Evolutionary conservation across 2,113 vertebrate species (phyloP), one percentile per base, ranked within the genome.

Genomic region (Hippocampus abdominalis): DNA sequence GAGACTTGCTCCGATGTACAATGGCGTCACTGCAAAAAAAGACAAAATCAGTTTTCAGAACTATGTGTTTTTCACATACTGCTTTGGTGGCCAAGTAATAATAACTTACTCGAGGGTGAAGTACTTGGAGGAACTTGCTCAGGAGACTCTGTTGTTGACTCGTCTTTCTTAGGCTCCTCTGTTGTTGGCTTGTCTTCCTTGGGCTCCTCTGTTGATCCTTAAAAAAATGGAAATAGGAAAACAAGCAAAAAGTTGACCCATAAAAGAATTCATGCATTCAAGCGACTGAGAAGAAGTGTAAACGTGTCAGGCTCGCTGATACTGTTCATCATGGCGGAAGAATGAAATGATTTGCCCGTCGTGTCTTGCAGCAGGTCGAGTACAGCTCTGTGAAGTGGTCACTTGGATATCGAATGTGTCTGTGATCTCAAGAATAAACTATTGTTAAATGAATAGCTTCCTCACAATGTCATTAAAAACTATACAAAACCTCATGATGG

Each of bases 1-100:
- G 0, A 90, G 77, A 69, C 77, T 61, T 12, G 44, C 69, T 60
- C 81, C 78, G 0, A 78, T 66, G 12, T 73, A 87, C 39, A 87
- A 0, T 29, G 74, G 18, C 8, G 0, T 71, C 8, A n/a, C 89
- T 90, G 80, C 63, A 32, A 84, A 71, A 42, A 54, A 21, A 64
- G 3, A 68, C 27, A 57, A 15, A 8, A 1, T 20, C 21, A 61
- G 0, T 3, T 61, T 8, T 79, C 20, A 65, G 13, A 2, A n/a
- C 40, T 23, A 27, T 18, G 4, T n/a, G 11, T 29, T 8, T 25
- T 12, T 54, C 62, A 49, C 13, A 53, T 12, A 36, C 0, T 23
- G 4, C 8, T 0, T 1, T 21, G 3, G 16, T n/a, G 54, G 15
- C 39, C 18, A 64, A 4, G 0, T 12, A 61, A 71, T 11, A 60